Evolutionary conservation across 2,888 invertebrate genomes (phyloP).

Genomic region (Leptura quadrifasciata): DNA sequence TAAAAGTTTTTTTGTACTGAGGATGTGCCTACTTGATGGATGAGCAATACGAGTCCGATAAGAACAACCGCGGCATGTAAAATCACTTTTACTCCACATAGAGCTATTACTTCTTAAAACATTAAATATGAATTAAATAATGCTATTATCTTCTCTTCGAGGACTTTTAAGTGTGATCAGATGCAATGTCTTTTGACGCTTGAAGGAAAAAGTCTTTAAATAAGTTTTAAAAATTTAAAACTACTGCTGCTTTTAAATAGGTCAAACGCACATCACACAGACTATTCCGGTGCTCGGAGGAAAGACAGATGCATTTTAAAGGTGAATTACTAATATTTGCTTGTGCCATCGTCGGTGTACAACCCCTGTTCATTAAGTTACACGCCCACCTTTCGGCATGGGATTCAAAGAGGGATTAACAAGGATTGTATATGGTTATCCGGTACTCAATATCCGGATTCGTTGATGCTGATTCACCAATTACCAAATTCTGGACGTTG

Average conservation of each 20-base stretch:
- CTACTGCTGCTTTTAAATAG: neutral
- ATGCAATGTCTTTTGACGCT: too few relatives aligned
- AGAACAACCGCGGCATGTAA: too few relatives aligned
- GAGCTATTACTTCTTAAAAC: too few relatives aligned
- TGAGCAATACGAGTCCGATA: too few relatives aligned
- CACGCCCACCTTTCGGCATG: slow-evolving; percentile 17
- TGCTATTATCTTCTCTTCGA: too few relatives aligned
- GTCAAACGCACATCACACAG: neutral
- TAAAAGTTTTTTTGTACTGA: too few relatives aligned
- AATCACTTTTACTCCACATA: too few relatives aligned
- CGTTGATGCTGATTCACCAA: slow-evolving; percentile 15
- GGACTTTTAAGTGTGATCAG: too few relatives aligned
- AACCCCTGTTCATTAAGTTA: neutral
- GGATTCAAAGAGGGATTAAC: slow-evolving; percentile 12
- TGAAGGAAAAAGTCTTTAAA: too few relatives aligned
- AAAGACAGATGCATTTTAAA: slow-evolving; percentile 4
- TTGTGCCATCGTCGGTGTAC: neutral
- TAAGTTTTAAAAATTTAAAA: too few relatives aligned
- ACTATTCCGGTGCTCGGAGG: neutral
- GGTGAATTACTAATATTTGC: neutral
- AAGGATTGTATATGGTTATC: slow-evolving; percentile 1
- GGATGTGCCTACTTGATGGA: too few relatives aligned
- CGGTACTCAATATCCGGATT: slow-evolving; percentile 11
- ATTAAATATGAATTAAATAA: too few relatives aligned
- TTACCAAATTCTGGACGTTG: slow-evolving; percentile 28